Percentiles rank a stretch among this genome's conserved stretches.
Evolutionary conservation across 2,797 vertebrate species (phyloP).

Genomic region (Pseudochromis fuscus): DNA sequence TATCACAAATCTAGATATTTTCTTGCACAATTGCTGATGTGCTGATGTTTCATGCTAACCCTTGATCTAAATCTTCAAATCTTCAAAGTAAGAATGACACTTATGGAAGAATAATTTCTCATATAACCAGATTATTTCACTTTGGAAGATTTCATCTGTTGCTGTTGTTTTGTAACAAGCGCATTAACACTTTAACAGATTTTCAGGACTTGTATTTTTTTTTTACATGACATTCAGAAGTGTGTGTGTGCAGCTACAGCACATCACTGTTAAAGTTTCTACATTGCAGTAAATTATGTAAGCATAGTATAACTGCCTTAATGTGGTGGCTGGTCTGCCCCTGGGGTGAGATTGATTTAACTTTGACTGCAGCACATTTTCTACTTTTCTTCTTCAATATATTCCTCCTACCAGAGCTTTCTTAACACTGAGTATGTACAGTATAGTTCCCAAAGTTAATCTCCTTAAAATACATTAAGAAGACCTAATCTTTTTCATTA

Average conservation of each 20-base stretch:
- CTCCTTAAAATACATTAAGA: background rate
- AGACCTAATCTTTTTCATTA: too few relatives aligned
- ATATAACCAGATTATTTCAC: background rate
- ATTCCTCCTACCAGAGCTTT: too few relatives aligned
- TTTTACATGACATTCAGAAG: too few relatives aligned
- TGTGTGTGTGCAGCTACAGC: background rate
- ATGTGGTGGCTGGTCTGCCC: slow-evolving; percentile 22
- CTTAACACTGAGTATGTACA: background rate
- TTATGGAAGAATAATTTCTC: background rate
- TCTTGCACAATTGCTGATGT: too few relatives aligned
- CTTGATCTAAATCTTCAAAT: too few relatives aligned
- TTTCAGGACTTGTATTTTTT: too few relatives aligned
- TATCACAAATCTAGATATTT: too few relatives aligned
- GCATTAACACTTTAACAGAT: too few relatives aligned
- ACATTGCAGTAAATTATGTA: slow-evolving; percentile 8
- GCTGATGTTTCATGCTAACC: too few relatives aligned
- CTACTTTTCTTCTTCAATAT: too few relatives aligned
- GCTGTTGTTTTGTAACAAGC: background rate
- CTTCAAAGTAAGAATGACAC: too few relatives aligned
- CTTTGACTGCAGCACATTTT: slow-evolving; percentile 31
- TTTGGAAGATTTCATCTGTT: too few relatives aligned
- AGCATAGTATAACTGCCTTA: slow-evolving; percentile 28
- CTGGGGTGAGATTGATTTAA: slow-evolving; percentile 18
- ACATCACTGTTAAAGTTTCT: background rate
- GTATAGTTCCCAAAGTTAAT: background rate